A percentile compares a stretch with the other conserved stretches of the same genome.
Evolutionary conservation across 2,113 vertebrate genomes (phyloP).

Genomic region (Prunella himalayana): DNA sequence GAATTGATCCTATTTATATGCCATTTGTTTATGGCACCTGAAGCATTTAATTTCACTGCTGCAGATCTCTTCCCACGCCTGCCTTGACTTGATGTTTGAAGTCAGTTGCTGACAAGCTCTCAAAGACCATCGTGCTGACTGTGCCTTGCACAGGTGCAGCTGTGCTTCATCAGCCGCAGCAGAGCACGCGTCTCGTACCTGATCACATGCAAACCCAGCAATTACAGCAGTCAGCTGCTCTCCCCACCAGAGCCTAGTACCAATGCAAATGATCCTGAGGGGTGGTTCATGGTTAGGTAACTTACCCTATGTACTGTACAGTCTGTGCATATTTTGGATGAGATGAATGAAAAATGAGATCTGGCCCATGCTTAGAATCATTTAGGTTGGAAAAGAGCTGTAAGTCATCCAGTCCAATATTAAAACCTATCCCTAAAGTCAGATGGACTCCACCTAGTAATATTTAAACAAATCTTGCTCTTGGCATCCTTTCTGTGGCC

Average conservation of each 20-base stretch:
- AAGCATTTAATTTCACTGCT: neutral
- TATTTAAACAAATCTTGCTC: neutral
- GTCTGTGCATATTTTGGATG: neutral
- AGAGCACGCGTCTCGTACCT: accelerated
- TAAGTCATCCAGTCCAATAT: neutral
- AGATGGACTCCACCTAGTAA: neutral
- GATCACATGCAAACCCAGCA: neutral
- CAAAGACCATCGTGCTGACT: neutral
- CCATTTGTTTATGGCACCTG: neutral
- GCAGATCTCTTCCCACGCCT: neutral
- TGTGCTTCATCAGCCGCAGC: neutral
- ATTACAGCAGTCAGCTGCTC: neutral
- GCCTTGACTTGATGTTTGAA: neutral
- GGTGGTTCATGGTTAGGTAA: neutral
- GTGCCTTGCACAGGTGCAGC: neutral
- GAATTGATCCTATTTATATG: neutral
- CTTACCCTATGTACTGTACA: accelerated
- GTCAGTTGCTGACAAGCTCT: neutral
- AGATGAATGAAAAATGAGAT: neutral
- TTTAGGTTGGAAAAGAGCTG: neutral
- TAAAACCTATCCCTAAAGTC: neutral
- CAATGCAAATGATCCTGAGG: neutral
- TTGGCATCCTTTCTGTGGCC: neutral
- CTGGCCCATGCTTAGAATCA: neutral
- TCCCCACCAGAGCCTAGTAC: neutral